Base-by-base conservation (phyloP, 2,888 invertebrate genomes). In the Scaptomyza reducta region DNA sequence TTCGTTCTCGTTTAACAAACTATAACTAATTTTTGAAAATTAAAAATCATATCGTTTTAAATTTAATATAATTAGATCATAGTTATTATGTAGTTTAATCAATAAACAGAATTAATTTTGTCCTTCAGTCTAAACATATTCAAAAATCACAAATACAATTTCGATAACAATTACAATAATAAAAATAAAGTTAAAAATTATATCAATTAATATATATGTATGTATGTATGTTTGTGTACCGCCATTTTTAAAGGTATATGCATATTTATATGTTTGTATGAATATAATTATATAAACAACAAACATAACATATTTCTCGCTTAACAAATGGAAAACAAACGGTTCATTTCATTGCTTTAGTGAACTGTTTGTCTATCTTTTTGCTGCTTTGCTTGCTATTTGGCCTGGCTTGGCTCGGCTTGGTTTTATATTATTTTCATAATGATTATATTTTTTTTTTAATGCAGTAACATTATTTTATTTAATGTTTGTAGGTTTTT, bases 141-240 rank as follows among this genome's bases (percentile, higher is more conserved):
- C 82, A 83, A 87, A 86, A 85, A 85, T 85, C 84, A 85, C 84
- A 85, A 86, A 86, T 86, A 85, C 84, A 85, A 85, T 85, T 85
- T 85, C 86, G 84, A 85, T 85, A 83, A 83, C 82, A 83, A 83
- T 87, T 87, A 83, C 80, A 80, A 87, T 86, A 87, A 87, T 82
- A 86, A 86, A 74, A 82, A 82, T 76, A 85, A 85, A 74, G 74
- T 76, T 79, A 78, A 38, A 73, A 79, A 77, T 82, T 69, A 74
- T 77, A 77, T 76, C 57, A 69, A 75, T 67, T 63, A 77, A 72
- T 76, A 69, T 77, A 54, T 68, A 54, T 50, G 47, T 60, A 45
- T 66, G 13, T 71, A 58, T 71, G 27, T 69, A 47, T 63, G 41
- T n/a, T n/a, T n/a, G n/a, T n/a, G n/a, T n/a, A n/a, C n/a, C n/a